Evolutionary conservation across 2,113 vertebrate species (phyloP).

Genomic region (Athene noctua): DNA sequence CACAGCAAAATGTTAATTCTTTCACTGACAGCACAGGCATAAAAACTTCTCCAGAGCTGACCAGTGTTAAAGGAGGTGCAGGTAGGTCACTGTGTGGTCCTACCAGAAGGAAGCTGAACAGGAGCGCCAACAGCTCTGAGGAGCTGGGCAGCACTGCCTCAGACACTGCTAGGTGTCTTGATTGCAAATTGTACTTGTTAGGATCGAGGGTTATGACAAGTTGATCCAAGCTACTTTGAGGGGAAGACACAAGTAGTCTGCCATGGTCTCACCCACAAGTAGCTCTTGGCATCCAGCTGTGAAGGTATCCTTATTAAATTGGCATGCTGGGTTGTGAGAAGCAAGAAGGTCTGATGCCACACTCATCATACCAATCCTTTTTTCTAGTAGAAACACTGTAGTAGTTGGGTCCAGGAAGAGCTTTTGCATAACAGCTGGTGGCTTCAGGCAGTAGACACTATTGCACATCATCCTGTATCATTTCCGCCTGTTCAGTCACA

Average conservation of each 20-base stretch:
- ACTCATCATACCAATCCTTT: accelerated
- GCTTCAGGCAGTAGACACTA: not conserved
- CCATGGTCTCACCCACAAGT: not conserved
- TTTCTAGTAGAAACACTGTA: not conserved
- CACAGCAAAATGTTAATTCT: not conserved
- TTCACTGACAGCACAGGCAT: not conserved
- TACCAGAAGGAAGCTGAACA: not conserved
- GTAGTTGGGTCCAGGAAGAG: not conserved
- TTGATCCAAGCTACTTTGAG: not conserved
- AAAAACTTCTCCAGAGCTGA: not conserved
- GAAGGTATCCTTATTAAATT: not conserved
- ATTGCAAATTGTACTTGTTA: not conserved
- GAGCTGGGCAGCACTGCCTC: not conserved
- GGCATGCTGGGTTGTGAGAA: not conserved
- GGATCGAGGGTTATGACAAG: not conserved
- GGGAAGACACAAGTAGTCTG: not conserved
- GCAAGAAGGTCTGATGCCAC: not conserved
- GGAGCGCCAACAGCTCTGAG: not conserved
- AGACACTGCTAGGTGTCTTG: not conserved
- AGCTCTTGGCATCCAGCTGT: not conserved
- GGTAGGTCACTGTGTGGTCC: not conserved
- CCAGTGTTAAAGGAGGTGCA: not conserved
- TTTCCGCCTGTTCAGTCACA: not conserved
- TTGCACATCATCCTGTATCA: not conserved
- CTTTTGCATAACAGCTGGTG: not conserved